Percentiles rank a stretch among this genome's conserved stretches.
phyloP scores from a whole-genome alignment of 2,888 invertebrate genomes.

The Kryphioiulus occultus region DNA sequence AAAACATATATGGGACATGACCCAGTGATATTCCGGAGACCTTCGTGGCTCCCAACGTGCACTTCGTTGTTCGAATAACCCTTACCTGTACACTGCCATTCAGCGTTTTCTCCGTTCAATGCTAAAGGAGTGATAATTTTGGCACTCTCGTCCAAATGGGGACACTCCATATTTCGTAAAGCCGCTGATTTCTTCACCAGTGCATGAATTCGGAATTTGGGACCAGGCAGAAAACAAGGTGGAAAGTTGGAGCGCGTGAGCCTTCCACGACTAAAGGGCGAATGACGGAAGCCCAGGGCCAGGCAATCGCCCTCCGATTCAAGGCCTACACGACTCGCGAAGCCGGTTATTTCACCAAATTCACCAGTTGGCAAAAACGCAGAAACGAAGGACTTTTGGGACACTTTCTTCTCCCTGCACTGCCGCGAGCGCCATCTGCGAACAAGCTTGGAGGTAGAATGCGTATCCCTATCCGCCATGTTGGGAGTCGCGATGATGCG shows the following conservation, averaged over 20 bases:
- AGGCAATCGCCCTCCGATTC: neutral
- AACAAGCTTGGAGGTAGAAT: no score
- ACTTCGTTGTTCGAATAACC: neutral
- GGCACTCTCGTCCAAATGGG: slow-evolving; percentile 48
- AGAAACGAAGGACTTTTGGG: no score
- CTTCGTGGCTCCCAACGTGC: neutral
- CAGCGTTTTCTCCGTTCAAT: neutral
- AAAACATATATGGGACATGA: no score
- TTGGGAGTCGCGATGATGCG: no score
- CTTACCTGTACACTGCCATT: slow-evolving; percentile 49
- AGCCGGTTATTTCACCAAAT: neutral
- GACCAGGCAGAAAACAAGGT: neutral
- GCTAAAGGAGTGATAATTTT: slow-evolving; percentile 21
- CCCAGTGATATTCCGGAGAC: neutral
- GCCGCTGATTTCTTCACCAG: no score
- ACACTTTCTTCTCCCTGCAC: no score
- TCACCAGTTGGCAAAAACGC: no score
- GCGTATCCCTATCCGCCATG: no score
- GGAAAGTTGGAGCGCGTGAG: neutral
- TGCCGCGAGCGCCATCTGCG: no score
- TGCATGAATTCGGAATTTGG: neutral
- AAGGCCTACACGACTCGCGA: neutral
- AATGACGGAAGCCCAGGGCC: neutral
- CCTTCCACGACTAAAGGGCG: neutral
- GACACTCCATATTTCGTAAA: slow-evolving; percentile 47